A percentile compares a stretch with the other conserved stretches of the same genome.
phyloP scores from a whole-genome alignment of 2,888 invertebrate genomes.

The Hoplodrina blanda region DNA sequence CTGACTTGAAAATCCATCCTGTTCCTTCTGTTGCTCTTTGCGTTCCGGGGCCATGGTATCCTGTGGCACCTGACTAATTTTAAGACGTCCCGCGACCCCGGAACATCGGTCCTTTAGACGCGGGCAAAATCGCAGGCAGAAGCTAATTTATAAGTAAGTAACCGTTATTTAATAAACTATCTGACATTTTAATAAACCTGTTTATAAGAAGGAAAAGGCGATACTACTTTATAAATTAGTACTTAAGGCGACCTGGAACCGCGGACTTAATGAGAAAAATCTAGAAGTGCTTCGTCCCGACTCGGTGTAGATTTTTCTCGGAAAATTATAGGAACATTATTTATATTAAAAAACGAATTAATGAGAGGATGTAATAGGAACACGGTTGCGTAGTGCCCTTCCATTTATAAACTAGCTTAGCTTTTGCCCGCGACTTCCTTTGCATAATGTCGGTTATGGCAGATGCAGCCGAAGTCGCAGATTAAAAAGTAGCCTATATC shows the following conservation, averaged over 20 bases:
- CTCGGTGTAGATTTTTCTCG: slow-evolving; percentile 27
- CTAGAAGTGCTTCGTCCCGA: slow-evolving; percentile 8
- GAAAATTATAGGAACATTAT: slow-evolving; percentile 32
- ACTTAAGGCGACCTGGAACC: slow-evolving; percentile 9
- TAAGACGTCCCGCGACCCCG: too few species aligned
- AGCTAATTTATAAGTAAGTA: neutral
- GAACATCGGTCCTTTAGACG: too few species aligned
- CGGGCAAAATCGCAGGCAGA: too few species aligned
- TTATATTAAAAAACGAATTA: slow-evolving; percentile 24
- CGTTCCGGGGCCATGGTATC: too few species aligned
- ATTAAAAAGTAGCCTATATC: too few species aligned
- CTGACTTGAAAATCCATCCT: too few species aligned
- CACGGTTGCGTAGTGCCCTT: neutral
- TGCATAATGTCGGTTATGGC: too few species aligned
- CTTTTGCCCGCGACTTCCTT: too few species aligned
- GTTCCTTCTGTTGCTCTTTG: too few species aligned
- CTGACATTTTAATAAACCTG: slow-evolving; percentile 1
- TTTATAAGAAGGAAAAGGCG: slow-evolving; percentile 9
- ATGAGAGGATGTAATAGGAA: slow-evolving; percentile 15
- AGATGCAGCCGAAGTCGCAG: too few species aligned
- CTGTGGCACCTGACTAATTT: too few species aligned
- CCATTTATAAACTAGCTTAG: neutral
- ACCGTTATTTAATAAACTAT: neutral
- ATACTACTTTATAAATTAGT: slow-evolving; percentile 26
- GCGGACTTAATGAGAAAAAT: slow-evolving; percentile 41